phyloP scores from a whole-genome alignment of 2,888 invertebrate species.

The Aleiodes alternator region DNA sequence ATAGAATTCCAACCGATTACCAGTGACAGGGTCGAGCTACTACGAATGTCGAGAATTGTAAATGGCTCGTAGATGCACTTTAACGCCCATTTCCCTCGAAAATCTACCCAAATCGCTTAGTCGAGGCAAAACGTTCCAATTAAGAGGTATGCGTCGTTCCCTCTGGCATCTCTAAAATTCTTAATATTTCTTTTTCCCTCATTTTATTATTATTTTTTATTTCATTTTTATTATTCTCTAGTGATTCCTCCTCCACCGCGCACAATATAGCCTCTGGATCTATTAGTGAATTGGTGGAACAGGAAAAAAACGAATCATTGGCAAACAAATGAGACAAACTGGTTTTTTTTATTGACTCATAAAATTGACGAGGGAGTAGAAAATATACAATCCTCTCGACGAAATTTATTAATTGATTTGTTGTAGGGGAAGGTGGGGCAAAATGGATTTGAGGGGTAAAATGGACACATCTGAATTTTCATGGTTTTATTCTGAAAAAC shows the following conservation, averaged over 20 bases:
- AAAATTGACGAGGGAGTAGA: no score
- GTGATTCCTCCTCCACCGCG: slow-evolving; percentile 30
- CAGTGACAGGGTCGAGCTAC: slow-evolving; percentile 58
- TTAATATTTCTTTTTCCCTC: slow-evolving; percentile 3
- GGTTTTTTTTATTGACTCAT: no score
- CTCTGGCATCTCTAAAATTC: slow-evolving; percentile 62
- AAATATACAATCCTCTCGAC: not conserved
- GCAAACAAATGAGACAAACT: no score
- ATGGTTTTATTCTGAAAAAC: no score
- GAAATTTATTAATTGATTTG: not conserved
- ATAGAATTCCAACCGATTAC: slow-evolving; percentile 47
- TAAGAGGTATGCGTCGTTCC: slow-evolving; percentile 74
- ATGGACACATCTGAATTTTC: no score
- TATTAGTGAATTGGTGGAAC: slow-evolving; percentile 71
- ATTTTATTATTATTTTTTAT: slow-evolving; percentile 27
- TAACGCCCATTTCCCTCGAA: slow-evolving; percentile 74
- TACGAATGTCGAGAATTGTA: slow-evolving; percentile 64
- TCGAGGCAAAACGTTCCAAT: slow-evolving; percentile 71
- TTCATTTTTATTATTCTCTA: slow-evolving; percentile 44
- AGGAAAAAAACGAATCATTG: slow-evolving; percentile 22
- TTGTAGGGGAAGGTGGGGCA: no score
- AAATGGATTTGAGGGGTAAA: no score
- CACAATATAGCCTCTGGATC: slow-evolving; percentile 64
- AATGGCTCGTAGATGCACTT: slow-evolving; percentile 65
- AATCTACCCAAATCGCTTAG: slow-evolving; percentile 73